phyloP scores from a whole-genome alignment of 2,113 vertebrate genomes.

The Sylvia atricapilla region DNA sequence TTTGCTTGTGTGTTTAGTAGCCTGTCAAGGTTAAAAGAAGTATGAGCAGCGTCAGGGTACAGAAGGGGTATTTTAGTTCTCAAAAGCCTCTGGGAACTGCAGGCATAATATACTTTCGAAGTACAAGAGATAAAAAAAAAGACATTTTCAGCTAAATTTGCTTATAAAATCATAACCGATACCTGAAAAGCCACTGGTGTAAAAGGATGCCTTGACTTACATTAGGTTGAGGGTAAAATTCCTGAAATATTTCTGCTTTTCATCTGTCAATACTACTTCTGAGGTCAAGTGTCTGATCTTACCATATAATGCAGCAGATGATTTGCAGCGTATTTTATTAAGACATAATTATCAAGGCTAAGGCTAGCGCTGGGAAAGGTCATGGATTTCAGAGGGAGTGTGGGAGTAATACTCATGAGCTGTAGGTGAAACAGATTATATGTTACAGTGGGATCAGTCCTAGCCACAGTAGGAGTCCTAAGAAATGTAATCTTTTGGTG shows the following conservation, averaged over 20 bases:
- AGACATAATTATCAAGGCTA: background rate
- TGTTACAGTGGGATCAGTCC: background rate
- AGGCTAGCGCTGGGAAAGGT: conserved; percentile 10
- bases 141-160: background rate
- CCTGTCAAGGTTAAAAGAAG: background rate
- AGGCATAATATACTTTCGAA: background rate
- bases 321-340: conserved; percentile 11
- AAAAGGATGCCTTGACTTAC: background rate
- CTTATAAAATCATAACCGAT: background rate
- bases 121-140: background rate
- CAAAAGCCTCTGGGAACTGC: background rate
- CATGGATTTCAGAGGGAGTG: background rate
- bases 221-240: background rate
- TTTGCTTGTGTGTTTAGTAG: background rate
- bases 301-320: background rate
- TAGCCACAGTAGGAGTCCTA: background rate
- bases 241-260: background rate
- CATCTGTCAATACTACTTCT: background rate
- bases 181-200: background rate
- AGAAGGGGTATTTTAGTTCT: background rate
- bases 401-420: background rate
- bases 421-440: background rate
- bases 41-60: background rate
- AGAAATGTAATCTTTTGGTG: background rate
- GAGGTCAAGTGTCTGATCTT: background rate